phyloP scores from a whole-genome alignment of 1,140 invertebrate species.

The Drosophila sp. region DNA sequence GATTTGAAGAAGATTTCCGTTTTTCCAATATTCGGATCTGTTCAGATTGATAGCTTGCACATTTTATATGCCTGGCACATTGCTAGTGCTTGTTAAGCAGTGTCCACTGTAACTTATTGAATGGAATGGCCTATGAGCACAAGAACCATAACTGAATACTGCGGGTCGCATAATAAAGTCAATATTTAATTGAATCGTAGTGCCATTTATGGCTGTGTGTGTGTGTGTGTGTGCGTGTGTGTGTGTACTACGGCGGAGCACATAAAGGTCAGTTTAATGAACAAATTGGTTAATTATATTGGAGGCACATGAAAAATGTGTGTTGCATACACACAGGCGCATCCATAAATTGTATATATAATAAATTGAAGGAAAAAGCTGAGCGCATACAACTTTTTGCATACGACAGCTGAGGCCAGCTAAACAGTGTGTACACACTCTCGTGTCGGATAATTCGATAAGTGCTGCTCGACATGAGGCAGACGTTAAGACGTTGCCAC shows the following conservation, averaged over 20 bases:
- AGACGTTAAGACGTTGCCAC: constrained; percentile 38
- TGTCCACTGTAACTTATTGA: constrained; percentile 48
- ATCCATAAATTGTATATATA: constrained; percentile 30
- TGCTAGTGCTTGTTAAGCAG: not conserved
- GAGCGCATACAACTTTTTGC: constrained; percentile 29
- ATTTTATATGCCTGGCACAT: not conserved
- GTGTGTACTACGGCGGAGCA: constrained; percentile 20
- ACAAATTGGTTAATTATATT: constrained; percentile 78
- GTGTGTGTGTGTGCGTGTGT: not conserved
- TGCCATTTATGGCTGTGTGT: constrained; percentile 53
- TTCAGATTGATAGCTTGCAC: not conserved
- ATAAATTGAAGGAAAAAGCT: constrained; percentile 6
- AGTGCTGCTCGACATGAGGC: constrained; percentile 28
- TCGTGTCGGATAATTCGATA: too few relatives aligned
- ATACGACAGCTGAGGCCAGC: constrained; percentile 10
- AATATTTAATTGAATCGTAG: constrained; percentile 75
- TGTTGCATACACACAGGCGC: constrained; percentile 40
- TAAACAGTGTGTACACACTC: constrained; percentile 18
- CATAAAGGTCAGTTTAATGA: constrained; percentile 78
- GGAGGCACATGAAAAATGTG: constrained; percentile 46
- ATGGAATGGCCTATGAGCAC: constrained; percentile 24
- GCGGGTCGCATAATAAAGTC: constrained; percentile 60
- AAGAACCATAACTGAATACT: constrained; percentile 29
- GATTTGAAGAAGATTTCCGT: too few relatives aligned
- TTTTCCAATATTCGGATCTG: too few relatives aligned